A percentile compares a stretch with the other conserved stretches of the same genome.
These are phyloP conservation scores for Ciona savignyi DNA, from an alignment of 23 tunicate species.

Conservation along the genomic window DNA sequence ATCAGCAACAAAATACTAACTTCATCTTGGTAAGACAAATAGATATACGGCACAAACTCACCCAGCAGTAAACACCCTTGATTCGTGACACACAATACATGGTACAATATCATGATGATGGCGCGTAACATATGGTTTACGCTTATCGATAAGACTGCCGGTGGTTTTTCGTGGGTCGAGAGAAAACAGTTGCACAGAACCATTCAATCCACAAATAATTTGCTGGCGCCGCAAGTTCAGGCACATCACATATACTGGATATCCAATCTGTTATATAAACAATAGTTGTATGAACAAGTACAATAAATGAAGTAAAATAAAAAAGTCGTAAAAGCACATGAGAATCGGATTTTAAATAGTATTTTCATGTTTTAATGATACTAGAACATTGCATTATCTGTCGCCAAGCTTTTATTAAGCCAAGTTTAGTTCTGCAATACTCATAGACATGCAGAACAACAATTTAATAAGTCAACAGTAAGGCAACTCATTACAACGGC, in stretches of 20 bases:
- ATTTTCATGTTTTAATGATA: too few species aligned
- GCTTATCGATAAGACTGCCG: conserved; percentile 37
- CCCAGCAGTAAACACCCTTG: conserved; percentile 94
- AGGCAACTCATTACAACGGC: too few species aligned
- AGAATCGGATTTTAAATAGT: too few species aligned
- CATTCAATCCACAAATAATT: conserved; percentile 65
- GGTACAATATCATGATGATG: conserved; percentile 82
- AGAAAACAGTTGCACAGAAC: conserved; percentile 32
- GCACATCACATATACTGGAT: conserved; percentile 62
- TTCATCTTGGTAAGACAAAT: neutral
- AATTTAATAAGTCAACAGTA: too few species aligned
- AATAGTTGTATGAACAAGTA: too few species aligned
- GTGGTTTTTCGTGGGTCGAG: conserved; percentile 41
- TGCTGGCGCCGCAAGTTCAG: conserved; percentile 66
- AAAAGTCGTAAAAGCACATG: too few species aligned
- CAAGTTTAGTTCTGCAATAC: too few species aligned
- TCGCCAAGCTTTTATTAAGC: too few species aligned
- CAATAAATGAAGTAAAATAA: too few species aligned
- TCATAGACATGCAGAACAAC: too few species aligned
- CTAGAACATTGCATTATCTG: too few species aligned
- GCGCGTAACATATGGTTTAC: conserved; percentile 41
- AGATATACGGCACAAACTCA: conserved; percentile 11
- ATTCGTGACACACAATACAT: conserved; percentile 77
- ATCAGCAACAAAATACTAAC: neutral
- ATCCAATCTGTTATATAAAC: conserved; percentile 61